phyloP scores from a whole-genome alignment of 2,888 invertebrate species.

The Acrobeloides nanus region DNA sequence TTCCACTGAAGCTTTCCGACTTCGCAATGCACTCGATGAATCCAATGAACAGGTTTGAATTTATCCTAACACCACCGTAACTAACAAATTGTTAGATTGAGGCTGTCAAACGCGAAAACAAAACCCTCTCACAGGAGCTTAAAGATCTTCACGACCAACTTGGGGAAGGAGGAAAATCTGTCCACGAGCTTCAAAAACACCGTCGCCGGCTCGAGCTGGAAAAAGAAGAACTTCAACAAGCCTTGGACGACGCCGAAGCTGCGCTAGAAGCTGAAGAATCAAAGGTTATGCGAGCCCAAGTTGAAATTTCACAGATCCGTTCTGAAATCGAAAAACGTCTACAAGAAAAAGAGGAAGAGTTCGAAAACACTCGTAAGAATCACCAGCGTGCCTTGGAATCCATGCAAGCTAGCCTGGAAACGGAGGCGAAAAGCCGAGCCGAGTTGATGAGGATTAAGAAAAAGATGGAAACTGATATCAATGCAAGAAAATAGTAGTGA shows the following conservation, averaged over 20 bases:
- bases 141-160: constrained; percentile 98
- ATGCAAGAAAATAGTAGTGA: too few species aligned
- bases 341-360: constrained; percentile 99
- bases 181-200: constrained; percentile 97
- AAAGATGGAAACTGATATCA: constrained; percentile 71
- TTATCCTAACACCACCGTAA: too few species aligned
- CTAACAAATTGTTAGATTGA: too few species aligned
- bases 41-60: constrained; percentile 79
- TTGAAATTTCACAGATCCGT: constrained; percentile 90
- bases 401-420: constrained; percentile 99
- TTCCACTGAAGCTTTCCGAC: constrained; percentile 92
- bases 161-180: constrained; percentile 98
- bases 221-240: constrained; percentile 93
- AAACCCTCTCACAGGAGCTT: constrained; percentile 93
- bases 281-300: constrained; percentile 74
- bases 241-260: constrained; percentile 76
- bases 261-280: constrained; percentile 96
- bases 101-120: constrained; percentile 91
- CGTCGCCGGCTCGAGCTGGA: constrained; percentile 96
- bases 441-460: constrained; percentile 74
- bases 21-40: constrained; percentile 66
- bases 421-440: constrained; percentile 97
- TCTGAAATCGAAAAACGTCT: constrained; percentile 91
- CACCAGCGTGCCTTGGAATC: constrained; percentile 99
- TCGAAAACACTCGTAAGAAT: constrained; percentile 76